A percentile compares a stretch with the other conserved stretches of the same genome.
phyloP scores from a whole-genome alignment of 2,888 invertebrate species.

The Druceiella hillmani region DNA sequence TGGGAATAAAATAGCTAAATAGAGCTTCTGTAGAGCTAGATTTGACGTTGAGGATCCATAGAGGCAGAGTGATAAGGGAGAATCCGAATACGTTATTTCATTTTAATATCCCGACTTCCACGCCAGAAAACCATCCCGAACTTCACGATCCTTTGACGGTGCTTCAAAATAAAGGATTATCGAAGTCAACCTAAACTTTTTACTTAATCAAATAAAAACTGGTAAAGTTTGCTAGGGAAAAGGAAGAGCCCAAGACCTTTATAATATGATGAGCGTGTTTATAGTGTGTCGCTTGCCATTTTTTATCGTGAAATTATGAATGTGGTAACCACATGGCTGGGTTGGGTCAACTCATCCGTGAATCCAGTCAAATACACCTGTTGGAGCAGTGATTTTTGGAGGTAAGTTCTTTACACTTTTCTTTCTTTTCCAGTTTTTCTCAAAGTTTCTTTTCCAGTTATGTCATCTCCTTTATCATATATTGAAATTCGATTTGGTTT shows the following conservation, averaged over 20 bases:
- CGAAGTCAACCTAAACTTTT: conserved; percentile 64
- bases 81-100: conserved; percentile 45
- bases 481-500: no score
- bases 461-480: no score
- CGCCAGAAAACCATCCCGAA: conserved; percentile 59
- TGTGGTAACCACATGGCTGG: conserved; percentile 88
- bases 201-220: conserved; percentile 89
- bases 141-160: conserved; percentile 69
- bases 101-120: conserved; percentile 49
- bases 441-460: no score
- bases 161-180: conserved; percentile 71
- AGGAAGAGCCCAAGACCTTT: conserved; percentile 95
- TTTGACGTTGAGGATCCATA: conserved; percentile 86
- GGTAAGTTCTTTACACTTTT: no score
- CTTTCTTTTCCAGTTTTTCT: no score
- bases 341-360: conserved; percentile 95
- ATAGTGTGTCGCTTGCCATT: conserved; percentile 97
- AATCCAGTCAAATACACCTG: conserved; percentile 98
- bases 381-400: conserved; percentile 94
- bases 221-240: conserved; percentile 94
- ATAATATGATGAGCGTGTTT: conserved; percentile 96
- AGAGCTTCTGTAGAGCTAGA: conserved; percentile 81
- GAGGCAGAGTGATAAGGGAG: conserved; percentile 76
- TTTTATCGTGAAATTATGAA: conserved; percentile 88
- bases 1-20: conserved; percentile 87